Evolutionary conservation across 2,888 invertebrate genomes (phyloP).

Genomic region (Tineola bisselliella): DNA sequence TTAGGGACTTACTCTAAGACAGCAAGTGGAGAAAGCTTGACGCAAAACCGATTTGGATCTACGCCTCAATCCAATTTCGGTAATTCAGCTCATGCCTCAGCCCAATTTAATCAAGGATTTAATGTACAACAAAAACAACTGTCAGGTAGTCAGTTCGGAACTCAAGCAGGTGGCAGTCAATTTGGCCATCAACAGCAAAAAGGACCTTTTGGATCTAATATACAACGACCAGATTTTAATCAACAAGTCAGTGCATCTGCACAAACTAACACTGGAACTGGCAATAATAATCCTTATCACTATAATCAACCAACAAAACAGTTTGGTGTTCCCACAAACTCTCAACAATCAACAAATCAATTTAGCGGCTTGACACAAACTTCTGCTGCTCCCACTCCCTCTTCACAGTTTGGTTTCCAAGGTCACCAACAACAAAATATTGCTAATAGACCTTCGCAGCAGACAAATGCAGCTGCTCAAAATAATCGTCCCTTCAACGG

Average conservation of each 20-base stretch:
- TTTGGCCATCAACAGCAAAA: slow-evolving; percentile 17
- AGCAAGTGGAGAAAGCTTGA: background rate
- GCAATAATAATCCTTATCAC: slow-evolving; percentile 34
- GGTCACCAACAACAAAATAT: background rate
- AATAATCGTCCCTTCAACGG: background rate
- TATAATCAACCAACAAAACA: slow-evolving; percentile 39
- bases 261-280: slow-evolving; percentile 11
- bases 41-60: background rate
- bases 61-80: slow-evolving; percentile 17
- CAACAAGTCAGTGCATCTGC: slow-evolving; percentile 24
- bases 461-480: background rate
- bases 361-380: background rate
- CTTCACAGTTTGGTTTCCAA: background rate
- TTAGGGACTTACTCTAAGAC: too few relatives aligned
- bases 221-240: slow-evolving; percentile 22
- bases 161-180: slow-evolving; percentile 13
- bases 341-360: background rate
- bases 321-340: slow-evolving; percentile 25
- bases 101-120: slow-evolving; percentile 9
- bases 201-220: slow-evolving; percentile 21
- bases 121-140: slow-evolving; percentile 16
- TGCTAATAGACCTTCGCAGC: background rate
- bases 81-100: slow-evolving; percentile 17
- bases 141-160: background rate
- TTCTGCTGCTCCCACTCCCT: background rate